These are phyloP conservation scores for Cydia amplana DNA, from an alignment of 1,140 invertebrate genomes.

Conservation along the genomic window DNA sequence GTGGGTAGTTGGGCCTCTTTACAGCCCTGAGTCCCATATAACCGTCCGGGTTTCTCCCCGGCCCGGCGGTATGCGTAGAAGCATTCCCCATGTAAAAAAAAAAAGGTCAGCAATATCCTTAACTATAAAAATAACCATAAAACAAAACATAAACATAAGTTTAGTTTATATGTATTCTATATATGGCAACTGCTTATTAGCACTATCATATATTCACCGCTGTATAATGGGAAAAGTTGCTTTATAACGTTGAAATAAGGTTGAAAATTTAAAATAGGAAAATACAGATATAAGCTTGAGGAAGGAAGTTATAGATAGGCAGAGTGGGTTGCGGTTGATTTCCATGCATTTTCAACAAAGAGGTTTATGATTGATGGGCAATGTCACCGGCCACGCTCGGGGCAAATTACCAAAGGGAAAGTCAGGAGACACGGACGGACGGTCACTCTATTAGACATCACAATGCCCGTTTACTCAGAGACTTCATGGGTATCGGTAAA, in stretches of 20 bases:
- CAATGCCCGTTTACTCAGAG: slow-evolving; percentile 17
- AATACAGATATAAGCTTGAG: slow-evolving; percentile 1
- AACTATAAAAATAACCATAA: slow-evolving; percentile 26
- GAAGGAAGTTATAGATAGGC: background rate
- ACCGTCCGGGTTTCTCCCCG: too few relatives aligned
- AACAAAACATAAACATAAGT: slow-evolving; percentile 12
- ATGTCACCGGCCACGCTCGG: slow-evolving; percentile 13
- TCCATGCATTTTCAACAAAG: slow-evolving; percentile 17
- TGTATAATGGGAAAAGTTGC: background rate
- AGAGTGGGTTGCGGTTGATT: slow-evolving; percentile 18
- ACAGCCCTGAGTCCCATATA: too few relatives aligned
- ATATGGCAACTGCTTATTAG: slow-evolving; percentile 4
- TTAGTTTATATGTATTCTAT: slow-evolving; percentile 2
- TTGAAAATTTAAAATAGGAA: slow-evolving; percentile 2
- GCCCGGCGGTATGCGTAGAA: too few relatives aligned
- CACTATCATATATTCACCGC: background rate
- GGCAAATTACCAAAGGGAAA: slow-evolving; percentile 25
- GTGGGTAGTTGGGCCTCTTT: too few relatives aligned
- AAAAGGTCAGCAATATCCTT: slow-evolving; percentile 12
- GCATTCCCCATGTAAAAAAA: too few relatives aligned
- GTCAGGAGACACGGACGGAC: slow-evolving; percentile 7
- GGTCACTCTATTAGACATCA: slow-evolving; percentile 19
- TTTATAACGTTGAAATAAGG: background rate
- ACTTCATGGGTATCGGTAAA: slow-evolving; percentile 21
- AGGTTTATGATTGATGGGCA: slow-evolving; percentile 24